Evolutionary conservation across 2,797 vertebrate genomes (phyloP).

Genomic region (Microctenopoma lineatum): DNA sequence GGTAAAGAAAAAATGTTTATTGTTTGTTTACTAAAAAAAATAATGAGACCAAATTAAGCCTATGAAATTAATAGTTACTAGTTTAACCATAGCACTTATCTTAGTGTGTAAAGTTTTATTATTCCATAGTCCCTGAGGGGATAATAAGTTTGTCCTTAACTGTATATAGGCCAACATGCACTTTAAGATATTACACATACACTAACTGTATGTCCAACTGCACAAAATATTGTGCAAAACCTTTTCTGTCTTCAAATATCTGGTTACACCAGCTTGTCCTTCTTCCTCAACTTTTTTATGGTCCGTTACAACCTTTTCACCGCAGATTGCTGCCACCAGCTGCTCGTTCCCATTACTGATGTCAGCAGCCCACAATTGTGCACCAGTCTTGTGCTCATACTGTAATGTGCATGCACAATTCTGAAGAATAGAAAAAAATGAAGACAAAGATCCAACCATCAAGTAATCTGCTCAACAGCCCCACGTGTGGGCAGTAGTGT

Average conservation of each 20-base stretch:
- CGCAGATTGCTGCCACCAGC: conserved; percentile 7
- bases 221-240: neutral
- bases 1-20: too few species aligned
- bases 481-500: neutral
- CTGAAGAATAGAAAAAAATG: neutral
- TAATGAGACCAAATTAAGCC: too few species aligned
- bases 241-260: neutral
- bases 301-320: neutral
- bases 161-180: too few species aligned
- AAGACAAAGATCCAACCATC: neutral
- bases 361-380: conserved; percentile 1
- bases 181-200: too few species aligned
- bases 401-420: neutral
- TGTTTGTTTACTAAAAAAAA: too few species aligned
- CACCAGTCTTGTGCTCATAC: neutral
- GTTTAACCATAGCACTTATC: too few species aligned
- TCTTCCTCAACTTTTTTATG: conserved; percentile 5
- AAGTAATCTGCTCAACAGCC: neutral
- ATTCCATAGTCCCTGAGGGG: too few species aligned
- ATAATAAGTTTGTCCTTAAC: too few species aligned
- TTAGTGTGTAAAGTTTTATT: too few species aligned
- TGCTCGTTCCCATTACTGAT: neutral
- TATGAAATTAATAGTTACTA: too few species aligned
- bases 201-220: too few species aligned
- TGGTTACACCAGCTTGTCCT: neutral